A percentile compares a stretch with the other conserved stretches of the same genome.
Evolutionary conservation across 1,140 invertebrate species (phyloP).

Genomic region (Orussus abietinus): DNA sequence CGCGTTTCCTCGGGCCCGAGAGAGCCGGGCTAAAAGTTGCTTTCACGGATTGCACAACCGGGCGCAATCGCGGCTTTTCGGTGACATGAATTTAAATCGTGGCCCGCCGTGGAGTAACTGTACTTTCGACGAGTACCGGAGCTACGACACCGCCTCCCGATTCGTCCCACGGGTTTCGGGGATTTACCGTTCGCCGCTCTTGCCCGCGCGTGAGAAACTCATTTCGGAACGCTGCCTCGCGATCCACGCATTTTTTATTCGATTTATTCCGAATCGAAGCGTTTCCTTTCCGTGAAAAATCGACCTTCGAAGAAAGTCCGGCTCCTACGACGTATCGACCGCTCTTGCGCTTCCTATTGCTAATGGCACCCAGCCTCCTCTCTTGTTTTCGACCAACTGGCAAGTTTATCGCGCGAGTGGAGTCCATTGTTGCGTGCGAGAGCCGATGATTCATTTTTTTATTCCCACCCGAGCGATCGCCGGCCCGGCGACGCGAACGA

Average conservation of each 20-base stretch:
- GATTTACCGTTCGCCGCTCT: no score
- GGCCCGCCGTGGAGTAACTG: neutral
- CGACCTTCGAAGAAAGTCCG: no score
- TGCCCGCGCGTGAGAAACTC: no score
- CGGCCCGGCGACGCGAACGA: slow-evolving; percentile 21
- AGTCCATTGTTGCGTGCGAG: slow-evolving; percentile 21
- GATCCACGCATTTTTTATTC: no score
- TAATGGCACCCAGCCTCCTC: neutral
- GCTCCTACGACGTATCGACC: no score
- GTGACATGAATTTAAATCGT: slow-evolving; percentile 34
- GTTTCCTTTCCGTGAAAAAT: no score
- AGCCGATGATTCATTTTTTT: slow-evolving; percentile 12
- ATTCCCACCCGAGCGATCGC: slow-evolving; percentile 18
- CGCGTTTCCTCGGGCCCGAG: slow-evolving; percentile 14
- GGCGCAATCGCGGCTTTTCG: slow-evolving; percentile 30
- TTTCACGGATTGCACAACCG: slow-evolving; percentile 40
- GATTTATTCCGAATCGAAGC: no score
- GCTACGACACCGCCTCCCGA: no score
- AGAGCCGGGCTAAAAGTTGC: slow-evolving; percentile 25
- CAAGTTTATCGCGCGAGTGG: slow-evolving; percentile 15
- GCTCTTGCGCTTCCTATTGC: no score
- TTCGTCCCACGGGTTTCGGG: no score
- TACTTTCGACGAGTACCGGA: neutral
- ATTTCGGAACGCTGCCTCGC: no score
- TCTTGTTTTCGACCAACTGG: slow-evolving; percentile 20